phyloP scores from a whole-genome alignment of 1,140 invertebrate genomes.

The Aphidius gifuensis region DNA sequence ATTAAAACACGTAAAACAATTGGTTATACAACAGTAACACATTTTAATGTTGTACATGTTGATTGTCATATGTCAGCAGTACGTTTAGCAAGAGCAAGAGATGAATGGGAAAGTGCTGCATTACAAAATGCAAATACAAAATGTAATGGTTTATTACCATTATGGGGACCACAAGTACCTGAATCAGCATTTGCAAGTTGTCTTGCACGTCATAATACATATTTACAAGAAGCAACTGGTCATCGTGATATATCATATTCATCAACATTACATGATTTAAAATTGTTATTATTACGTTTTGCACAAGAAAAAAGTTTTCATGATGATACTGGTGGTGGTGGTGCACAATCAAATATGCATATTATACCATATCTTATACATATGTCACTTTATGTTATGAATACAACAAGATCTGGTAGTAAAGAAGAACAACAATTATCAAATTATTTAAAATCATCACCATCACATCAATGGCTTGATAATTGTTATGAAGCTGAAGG shows the following conservation, averaged over 20 bases:
- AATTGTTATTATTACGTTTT: conserved; percentile 85
- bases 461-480: conserved; percentile 68
- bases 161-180: conserved; percentile 94
- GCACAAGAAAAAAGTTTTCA: conserved; percentile 94
- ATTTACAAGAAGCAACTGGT: conserved; percentile 80
- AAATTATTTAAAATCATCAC: conserved; percentile 64
- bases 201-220: conserved; percentile 84
- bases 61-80: conserved; percentile 98
- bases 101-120: conserved; percentile 97
- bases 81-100: conserved; percentile 68
- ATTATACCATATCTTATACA: conserved; percentile 92
- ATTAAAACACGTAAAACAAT: conserved; percentile 78
- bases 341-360: conserved; percentile 96
- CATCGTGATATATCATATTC: conserved; percentile 84
- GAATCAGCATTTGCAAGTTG: conserved; percentile 93
- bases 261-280: conserved; percentile 91
- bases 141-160: conserved; percentile 92
- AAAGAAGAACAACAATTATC: conserved; percentile 72
- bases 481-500: conserved; percentile 86
- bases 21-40: conserved; percentile 92
- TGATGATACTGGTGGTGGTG: conserved; percentile 94
- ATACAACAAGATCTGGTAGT: conserved; percentile 76
- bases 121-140: conserved; percentile 96
- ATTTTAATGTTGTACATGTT: conserved; percentile 97
- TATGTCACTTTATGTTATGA: conserved; percentile 92